A percentile compares a stretch with the other conserved stretches of the same genome.
Evolutionary conservation across 92 coral and sea anemone genomes (phyloP).

Genomic region (Epizoanthus rinbou): DNA sequence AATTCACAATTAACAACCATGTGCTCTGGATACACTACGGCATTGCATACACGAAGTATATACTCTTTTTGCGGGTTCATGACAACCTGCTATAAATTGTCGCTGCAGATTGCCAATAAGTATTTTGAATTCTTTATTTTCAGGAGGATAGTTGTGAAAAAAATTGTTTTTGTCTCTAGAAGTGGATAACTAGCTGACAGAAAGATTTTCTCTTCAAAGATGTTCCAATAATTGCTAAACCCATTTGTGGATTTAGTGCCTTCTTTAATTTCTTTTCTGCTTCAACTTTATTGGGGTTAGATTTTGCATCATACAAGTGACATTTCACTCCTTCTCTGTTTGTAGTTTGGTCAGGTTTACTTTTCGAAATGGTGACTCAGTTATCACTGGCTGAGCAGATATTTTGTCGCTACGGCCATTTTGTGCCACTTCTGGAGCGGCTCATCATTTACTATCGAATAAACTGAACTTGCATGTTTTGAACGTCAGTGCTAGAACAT

Average conservation of each 20-base stretch:
- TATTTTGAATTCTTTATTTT: too few relatives aligned
- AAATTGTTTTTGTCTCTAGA: too few relatives aligned
- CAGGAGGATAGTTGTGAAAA: too few relatives aligned
- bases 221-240: too few relatives aligned
- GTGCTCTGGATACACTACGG: too few relatives aligned
- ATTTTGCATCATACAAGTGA: constrained; percentile 17
- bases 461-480: constrained; percentile 55
- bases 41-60: too few relatives aligned
- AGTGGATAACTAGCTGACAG: too few relatives aligned
- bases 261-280: not conserved
- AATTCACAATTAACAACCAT: too few relatives aligned
- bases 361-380: constrained; percentile 11
- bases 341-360: not conserved
- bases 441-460: constrained; percentile 48
- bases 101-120: too few relatives aligned
- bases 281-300: not conserved
- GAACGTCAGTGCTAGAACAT: constrained; percentile 59
- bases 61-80: too few relatives aligned
- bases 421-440: constrained; percentile 66
- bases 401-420: constrained; percentile 52
- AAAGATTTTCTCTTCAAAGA: too few relatives aligned
- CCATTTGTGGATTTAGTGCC: not conserved
- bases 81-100: too few relatives aligned
- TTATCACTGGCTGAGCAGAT: constrained; percentile 61
- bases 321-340: constrained; percentile 1